Base-by-base conservation (phyloP, 2,797 vertebrate species). In the Ataeniobius toweri region DNA sequence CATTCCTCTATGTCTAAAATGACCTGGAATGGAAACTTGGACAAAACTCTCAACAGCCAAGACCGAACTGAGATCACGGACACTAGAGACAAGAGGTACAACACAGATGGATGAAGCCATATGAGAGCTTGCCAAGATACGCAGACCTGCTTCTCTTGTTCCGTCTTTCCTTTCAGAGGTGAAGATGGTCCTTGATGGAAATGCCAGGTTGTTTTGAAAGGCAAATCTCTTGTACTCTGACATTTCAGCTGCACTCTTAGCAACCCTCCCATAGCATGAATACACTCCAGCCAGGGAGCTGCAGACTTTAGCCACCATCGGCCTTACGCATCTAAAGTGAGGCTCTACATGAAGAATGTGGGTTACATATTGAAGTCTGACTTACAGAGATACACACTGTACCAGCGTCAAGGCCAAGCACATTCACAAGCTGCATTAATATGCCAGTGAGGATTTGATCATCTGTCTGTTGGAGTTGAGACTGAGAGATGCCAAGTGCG, bases 171-270 rank as follows among this genome's bases (percentile, higher is more conserved):
- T 59, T 78, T 86, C 88, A 86, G 74, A 86, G 69, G 69, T 78
- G 9, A 75, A 83, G 85, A 41, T 77, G 71, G 87, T 58, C 90
- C 85, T 88, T 76, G 82, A 88, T 80, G 80, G 87, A 90, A 90
- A 92, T 86, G 89, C 86, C 92, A 94, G 86, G 91, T 93, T 93
- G 93, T 94, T 95, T 94, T 95, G 94, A 94, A 95, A 95, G 92
- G 71, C 77, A 80, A 94, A 83, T 89, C 93, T 86, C 78, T 88
- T 24, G 70, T 83, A 89, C 88, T 92, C 68, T 94, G 92, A 93
- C 93, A 95, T 95, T 95, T 90, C 79, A 83, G 74, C 41, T 31
- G 50, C 75, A 39, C 75, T 75, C 74, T 24, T 22, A 73, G 53
- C 67, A 70, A 12, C 31, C 6, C 1, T 2, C 31, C 73, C 39